Conservation (phyloP, 1,140 invertebrate genomes). For the Drosophila melanogaster region Release_6_plus_ISO1_MT NT_033779.5:13404501-13405000, state of each 20-base stretch:
- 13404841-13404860: background rate
- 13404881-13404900: conserved; percentile 2
- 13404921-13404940: conserved; percentile 64
- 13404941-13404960: conserved; percentile 74
- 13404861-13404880: conserved; percentile 7
- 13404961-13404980: conserved; percentile 72
- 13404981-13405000: conserved; percentile 67
- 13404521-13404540: conserved; percentile 15
- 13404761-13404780: conserved; percentile 75
- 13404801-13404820: conserved; percentile 55
- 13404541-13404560: conserved; percentile 16
- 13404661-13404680: conserved; percentile 70
- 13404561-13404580: conserved; percentile 24
- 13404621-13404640: conserved; percentile 70
- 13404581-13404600: conserved; percentile 78
- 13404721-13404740: conserved; percentile 81
- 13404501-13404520: conserved; percentile 47
- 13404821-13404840: background rate
- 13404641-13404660: conserved; percentile 60
- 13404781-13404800: conserved; percentile 69
- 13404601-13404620: conserved; percentile 78
- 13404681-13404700: conserved; percentile 67
- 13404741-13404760: conserved; percentile 75
- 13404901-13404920: conserved; percentile 25
- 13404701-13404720: conserved; percentile 81